Evolutionary conservation across 2,888 invertebrate genomes (phyloP).

Genomic region (Hypomecis punctinalis): DNA sequence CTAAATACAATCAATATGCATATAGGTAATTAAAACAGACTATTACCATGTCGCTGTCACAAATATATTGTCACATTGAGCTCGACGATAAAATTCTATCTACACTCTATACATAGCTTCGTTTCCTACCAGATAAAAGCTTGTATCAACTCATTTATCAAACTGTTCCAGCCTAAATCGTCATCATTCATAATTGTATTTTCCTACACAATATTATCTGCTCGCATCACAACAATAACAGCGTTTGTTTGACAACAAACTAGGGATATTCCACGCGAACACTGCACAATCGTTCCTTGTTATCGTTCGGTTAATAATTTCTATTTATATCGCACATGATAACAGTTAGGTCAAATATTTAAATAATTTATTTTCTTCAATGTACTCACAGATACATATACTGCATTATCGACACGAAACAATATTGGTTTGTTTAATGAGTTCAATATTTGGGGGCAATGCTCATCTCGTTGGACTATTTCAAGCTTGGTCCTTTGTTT

Average conservation of each 20-base stretch:
- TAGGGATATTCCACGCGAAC: conserved; percentile 20
- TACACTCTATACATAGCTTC: background rate
- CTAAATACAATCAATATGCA: no score
- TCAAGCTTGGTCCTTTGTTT: no score
- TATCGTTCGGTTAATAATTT: conserved; percentile 28
- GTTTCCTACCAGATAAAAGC: conserved; percentile 16
- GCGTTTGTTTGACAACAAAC: conserved; percentile 27
- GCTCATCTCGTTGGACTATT: no score
- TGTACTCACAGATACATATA: no score
- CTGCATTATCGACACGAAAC: no score
- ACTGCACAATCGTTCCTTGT: conserved; percentile 15
- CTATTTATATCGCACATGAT: conserved; percentile 50
- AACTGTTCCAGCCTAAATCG: conserved; percentile 3
- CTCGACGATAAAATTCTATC: no score
- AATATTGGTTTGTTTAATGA: no score
- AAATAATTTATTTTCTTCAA: conserved; percentile 36
- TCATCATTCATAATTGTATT: conserved; percentile 14
- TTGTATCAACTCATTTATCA: conserved; percentile 6
- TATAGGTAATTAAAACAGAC: no score
- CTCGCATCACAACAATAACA: conserved; percentile 7
- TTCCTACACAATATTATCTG: conserved; percentile 20
- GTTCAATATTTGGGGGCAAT: background rate
- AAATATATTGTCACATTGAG: no score
- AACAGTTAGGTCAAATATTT: conserved; percentile 49
- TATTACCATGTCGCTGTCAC: no score